phyloP scores from a whole-genome alignment of 2,888 invertebrate genomes.

The Ormia ochracea region DNA sequence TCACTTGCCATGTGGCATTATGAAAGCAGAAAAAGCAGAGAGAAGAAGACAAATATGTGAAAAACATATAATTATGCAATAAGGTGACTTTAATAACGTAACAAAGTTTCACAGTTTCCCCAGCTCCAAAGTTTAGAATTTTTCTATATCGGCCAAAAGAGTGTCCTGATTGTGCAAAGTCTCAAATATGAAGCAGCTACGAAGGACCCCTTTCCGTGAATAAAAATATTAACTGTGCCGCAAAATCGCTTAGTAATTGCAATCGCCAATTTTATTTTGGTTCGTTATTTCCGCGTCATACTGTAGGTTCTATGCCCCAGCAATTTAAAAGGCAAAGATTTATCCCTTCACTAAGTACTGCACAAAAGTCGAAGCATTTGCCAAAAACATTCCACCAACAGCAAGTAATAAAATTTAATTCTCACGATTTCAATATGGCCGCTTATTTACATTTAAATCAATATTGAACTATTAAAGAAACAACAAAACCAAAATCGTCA shows the following conservation, averaged over 20 bases:
- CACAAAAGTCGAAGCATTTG: not conserved
- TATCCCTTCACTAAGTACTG: slow-evolving; percentile 26
- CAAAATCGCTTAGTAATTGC: too few relatives aligned
- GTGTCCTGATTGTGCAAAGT: not conserved
- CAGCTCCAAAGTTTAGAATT: too few relatives aligned
- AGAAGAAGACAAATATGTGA: too few relatives aligned
- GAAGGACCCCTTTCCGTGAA: not conserved
- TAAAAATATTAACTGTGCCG: too few relatives aligned
- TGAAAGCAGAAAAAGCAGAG: too few relatives aligned
- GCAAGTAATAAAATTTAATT: slow-evolving; percentile 41
- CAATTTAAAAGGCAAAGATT: slow-evolving; percentile 21
- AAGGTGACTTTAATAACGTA: too few relatives aligned
- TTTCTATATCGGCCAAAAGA: not conserved
- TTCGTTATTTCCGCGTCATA: too few relatives aligned
- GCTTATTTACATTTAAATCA: slow-evolving; percentile 56
- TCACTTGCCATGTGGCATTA: too few relatives aligned
- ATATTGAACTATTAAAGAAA: slow-evolving; percentile 36
- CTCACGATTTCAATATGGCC: slow-evolving; percentile 59
- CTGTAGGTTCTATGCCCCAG: not conserved
- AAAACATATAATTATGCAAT: too few relatives aligned
- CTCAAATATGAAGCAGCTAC: too few relatives aligned
- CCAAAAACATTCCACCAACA: not conserved
- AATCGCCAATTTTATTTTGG: too few relatives aligned
- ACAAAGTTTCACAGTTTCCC: too few relatives aligned
- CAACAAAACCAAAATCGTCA: slow-evolving; percentile 33